Conservation (phyloP, 1,140 invertebrate genomes). For the Leguminivora glycinivorella region DNA sequence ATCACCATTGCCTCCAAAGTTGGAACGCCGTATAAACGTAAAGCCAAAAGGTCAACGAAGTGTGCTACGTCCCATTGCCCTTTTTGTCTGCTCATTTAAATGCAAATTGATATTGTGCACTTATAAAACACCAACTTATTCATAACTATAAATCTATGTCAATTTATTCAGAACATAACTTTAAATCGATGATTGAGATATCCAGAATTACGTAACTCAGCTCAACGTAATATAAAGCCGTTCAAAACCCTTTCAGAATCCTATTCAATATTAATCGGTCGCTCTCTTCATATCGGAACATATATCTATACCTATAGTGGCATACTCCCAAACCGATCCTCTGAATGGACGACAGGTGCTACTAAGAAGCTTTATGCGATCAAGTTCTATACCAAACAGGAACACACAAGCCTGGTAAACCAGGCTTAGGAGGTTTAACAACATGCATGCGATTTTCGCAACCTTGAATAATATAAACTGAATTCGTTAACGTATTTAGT, state of each 20-base stretch:
- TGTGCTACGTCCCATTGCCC: not conserved
- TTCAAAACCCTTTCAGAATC: slow-evolving; percentile 16
- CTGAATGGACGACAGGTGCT: slow-evolving; percentile 13
- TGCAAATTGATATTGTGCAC: not conserved
- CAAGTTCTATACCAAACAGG: not conserved
- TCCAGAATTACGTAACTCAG: slow-evolving; percentile 10
- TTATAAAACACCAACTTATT: too few species aligned
- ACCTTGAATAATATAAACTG: too few species aligned
- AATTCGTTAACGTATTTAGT: too few species aligned
- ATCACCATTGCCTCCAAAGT: not conserved
- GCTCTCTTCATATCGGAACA: not conserved
- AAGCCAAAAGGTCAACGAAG: not conserved
- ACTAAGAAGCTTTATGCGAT: not conserved
- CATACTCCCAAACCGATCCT: slow-evolving; percentile 5
- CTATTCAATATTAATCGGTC: slow-evolving; percentile 23
- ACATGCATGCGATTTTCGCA: too few species aligned
- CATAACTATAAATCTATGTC: not conserved
- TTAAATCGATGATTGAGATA: not conserved
- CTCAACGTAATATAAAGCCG: not conserved
- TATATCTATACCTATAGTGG: not conserved
- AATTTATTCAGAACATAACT: slow-evolving; percentile 7
- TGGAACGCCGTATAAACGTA: not conserved
- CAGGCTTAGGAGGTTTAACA: too few species aligned
- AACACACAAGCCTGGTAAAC: too few species aligned
- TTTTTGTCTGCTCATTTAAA: not conserved